Evolutionary conservation across 2,113 vertebrate species (phyloP).

Genomic region (Phrynosoma platyrhinos): DNA sequence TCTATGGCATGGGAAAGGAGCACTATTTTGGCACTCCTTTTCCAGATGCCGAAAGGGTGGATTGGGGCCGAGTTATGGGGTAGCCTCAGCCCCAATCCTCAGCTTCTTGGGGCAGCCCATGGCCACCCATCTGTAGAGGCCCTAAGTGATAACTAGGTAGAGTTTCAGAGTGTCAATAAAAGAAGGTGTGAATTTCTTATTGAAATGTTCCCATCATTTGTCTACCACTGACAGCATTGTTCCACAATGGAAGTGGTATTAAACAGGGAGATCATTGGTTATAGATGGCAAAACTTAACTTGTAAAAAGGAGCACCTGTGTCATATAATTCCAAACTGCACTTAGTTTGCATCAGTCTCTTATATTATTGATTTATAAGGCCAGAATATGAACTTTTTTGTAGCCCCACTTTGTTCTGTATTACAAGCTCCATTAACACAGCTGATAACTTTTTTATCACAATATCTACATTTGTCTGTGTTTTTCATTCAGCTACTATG

Average conservation of each 20-base stretch:
- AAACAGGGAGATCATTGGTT: background rate
- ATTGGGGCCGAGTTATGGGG: too few relatives aligned
- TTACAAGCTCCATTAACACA: background rate
- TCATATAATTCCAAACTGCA: background rate
- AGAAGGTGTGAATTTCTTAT: background rate
- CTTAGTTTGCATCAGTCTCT: background rate
- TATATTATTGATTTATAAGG: background rate
- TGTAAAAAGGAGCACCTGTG: background rate
- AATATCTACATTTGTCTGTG: background rate
- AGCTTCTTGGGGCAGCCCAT: too few relatives aligned
- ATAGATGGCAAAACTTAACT: background rate
- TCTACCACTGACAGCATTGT: background rate
- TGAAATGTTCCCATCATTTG: background rate
- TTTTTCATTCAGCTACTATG: background rate
- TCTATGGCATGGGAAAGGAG: too few relatives aligned
- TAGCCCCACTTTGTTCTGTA: background rate
- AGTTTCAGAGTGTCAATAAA: background rate
- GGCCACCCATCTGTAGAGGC: too few relatives aligned
- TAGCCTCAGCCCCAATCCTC: too few relatives aligned
- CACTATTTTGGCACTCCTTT: too few relatives aligned
- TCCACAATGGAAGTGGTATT: background rate
- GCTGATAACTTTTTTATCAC: background rate
- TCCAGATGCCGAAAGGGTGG: too few relatives aligned
- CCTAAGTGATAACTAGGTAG: background rate
- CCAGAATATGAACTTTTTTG: background rate